These are phyloP conservation scores for Apotomis capreana DNA, from an alignment of 2,888 invertebrate genomes.

Conservation along the genomic window DNA sequence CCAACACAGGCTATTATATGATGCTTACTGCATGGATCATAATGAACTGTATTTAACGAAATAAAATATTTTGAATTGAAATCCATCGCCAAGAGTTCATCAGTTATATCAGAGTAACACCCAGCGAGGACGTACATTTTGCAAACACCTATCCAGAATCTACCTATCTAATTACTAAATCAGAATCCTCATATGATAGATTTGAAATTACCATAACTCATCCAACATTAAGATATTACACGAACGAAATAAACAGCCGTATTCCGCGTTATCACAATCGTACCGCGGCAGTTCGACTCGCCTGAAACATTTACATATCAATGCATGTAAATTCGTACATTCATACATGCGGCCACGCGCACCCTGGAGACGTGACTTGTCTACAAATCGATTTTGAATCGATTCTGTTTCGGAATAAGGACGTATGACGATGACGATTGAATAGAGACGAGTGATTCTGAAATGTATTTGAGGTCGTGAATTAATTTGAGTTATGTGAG, in stretches of 20 bases:
- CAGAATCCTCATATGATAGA: not conserved
- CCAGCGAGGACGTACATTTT: too few relatives aligned
- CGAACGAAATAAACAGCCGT: slow-evolving; percentile 27
- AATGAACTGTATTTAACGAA: too few relatives aligned
- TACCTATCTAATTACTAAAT: not conserved
- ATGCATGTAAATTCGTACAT: slow-evolving; percentile 42
- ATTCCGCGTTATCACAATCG: slow-evolving; percentile 39
- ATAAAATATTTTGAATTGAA: too few relatives aligned
- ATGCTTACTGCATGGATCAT: too few relatives aligned
- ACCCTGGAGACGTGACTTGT: slow-evolving; percentile 46
- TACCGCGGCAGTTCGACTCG: slow-evolving; percentile 37
- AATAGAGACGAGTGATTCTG: slow-evolving; percentile 33
- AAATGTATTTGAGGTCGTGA: slow-evolving; percentile 20
- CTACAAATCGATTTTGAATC: slow-evolving; percentile 45
- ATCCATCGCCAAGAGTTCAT: too few relatives aligned
- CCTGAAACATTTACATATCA: slow-evolving; percentile 35
- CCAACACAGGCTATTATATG: too few relatives aligned
- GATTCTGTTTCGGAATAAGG: slow-evolving; percentile 50
- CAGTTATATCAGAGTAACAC: too few relatives aligned
- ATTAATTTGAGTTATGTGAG: slow-evolving; percentile 20
- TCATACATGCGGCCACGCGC: slow-evolving; percentile 40
- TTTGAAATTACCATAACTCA: not conserved
- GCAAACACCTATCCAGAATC: too few relatives aligned
- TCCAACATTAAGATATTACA: slow-evolving; percentile 22
- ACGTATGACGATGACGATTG: slow-evolving; percentile 41